Conservation (phyloP, 2,113 vertebrate genomes). For the Panurus biarmicus region DNA sequence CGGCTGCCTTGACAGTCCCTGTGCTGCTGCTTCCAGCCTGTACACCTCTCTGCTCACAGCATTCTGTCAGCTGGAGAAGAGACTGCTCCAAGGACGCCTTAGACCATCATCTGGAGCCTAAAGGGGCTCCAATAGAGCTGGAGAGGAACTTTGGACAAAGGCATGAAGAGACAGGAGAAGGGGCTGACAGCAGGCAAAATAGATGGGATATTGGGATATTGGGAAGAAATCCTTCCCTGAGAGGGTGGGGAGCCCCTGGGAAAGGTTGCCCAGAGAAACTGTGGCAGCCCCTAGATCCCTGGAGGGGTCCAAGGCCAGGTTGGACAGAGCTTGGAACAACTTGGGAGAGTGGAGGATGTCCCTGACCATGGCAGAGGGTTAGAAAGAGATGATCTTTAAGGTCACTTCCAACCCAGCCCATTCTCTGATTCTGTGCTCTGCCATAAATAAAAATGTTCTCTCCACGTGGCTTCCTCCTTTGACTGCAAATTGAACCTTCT, state of each 20-base stretch:
- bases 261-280: background rate
- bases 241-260: background rate
- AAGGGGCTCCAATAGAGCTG: background rate
- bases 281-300: background rate
- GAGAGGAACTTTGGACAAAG: too few relatives aligned
- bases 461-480: fast-evolving
- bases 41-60: background rate
- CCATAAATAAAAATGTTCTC: background rate
- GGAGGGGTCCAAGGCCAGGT: fast-evolving
- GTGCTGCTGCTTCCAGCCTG: background rate
- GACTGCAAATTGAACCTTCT: fast-evolving
- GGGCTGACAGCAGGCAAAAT: fast-evolving
- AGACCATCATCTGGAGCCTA: background rate
- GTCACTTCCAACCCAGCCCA: background rate
- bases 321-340: fast-evolving
- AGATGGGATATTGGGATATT: background rate
- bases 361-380: background rate
- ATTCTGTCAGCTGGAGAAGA: background rate
- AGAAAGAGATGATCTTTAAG: too few relatives aligned
- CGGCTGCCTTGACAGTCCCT: too few relatives aligned
- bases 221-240: fast-evolving
- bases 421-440: background rate
- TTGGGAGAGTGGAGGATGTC: fast-evolving
- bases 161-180: background rate
- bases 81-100: background rate